Evolutionary conservation across 2,113 vertebrate genomes (phyloP).

Genomic region (Malurus cyaneus): DNA sequence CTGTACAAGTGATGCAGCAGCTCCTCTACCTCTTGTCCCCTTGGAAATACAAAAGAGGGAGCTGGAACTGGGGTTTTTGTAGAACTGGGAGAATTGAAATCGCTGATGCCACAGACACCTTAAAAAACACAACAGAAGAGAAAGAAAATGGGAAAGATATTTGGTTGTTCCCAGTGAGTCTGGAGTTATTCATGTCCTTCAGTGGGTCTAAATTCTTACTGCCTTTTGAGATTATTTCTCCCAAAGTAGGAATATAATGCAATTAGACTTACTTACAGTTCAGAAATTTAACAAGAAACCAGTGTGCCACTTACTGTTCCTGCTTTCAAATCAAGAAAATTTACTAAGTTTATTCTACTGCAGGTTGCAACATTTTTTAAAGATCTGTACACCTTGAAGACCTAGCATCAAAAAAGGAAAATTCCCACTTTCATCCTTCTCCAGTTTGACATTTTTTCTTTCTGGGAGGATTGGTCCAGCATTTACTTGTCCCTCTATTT

Average conservation of each 20-base stretch:
- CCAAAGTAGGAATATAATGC: not conserved
- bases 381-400: not conserved
- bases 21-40: not conserved
- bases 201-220: not conserved
- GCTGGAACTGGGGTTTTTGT: not conserved
- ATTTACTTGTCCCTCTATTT: not conserved
- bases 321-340: not conserved
- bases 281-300: not conserved
- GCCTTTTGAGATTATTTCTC: not conserved
- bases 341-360: not conserved
- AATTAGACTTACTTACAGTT: not conserved
- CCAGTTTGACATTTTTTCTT: not conserved
- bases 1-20: not conserved
- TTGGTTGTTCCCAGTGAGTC: not conserved
- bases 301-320: not conserved
- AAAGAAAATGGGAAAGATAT: accelerated
- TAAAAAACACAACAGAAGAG: not conserved
- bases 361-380: not conserved
- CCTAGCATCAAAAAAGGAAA: not conserved
- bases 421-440: not conserved
- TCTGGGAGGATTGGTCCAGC: not conserved
- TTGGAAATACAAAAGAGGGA: not conserved
- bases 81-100: not conserved
- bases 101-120: not conserved
- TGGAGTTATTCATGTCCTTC: not conserved